phyloP scores from a whole-genome alignment of 2,888 invertebrate genomes.

The Macaria notata region DNA sequence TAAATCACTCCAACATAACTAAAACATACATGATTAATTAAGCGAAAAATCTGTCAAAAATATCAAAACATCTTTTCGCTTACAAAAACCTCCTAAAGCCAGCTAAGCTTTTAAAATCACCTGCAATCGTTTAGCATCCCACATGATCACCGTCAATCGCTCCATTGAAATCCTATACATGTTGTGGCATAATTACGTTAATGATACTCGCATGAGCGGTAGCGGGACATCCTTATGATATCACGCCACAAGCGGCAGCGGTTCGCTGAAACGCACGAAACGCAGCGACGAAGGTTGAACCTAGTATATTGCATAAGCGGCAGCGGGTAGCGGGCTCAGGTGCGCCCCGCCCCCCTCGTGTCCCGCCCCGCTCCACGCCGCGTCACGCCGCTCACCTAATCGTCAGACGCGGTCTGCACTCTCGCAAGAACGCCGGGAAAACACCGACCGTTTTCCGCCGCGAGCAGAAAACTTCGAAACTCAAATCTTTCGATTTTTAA shows the following conservation, averaged over 20 bases:
- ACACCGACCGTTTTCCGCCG: constrained; percentile 75
- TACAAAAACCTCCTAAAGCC: not conserved
- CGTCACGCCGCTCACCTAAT: constrained; percentile 67
- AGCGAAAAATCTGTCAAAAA: no score
- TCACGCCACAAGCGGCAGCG: constrained; percentile 42
- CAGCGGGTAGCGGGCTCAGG: constrained; percentile 61
- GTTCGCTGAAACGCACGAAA: not conserved
- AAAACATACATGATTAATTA: no score
- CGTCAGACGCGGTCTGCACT: constrained; percentile 76
- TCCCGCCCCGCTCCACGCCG: constrained; percentile 61
- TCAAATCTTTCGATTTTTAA: constrained; percentile 52
- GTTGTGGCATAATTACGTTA: constrained; percentile 57
- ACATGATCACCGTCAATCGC: constrained; percentile 59
- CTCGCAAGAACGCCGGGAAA: constrained; percentile 80
- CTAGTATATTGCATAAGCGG: constrained; percentile 26
- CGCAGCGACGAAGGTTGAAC: not conserved
- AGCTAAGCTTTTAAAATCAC: constrained; percentile 34
- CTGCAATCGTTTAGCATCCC: constrained; percentile 51
- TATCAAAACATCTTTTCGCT: no score
- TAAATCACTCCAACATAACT: no score
- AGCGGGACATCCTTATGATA: constrained; percentile 30
- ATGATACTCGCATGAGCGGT: constrained; percentile 47
- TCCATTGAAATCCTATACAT: constrained; percentile 65
- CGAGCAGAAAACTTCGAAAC: constrained; percentile 69
- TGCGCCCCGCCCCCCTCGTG: constrained; percentile 72